Evolutionary conservation across 1,140 invertebrate genomes (phyloP).

Genomic region (Diabrotica virgifera): DNA sequence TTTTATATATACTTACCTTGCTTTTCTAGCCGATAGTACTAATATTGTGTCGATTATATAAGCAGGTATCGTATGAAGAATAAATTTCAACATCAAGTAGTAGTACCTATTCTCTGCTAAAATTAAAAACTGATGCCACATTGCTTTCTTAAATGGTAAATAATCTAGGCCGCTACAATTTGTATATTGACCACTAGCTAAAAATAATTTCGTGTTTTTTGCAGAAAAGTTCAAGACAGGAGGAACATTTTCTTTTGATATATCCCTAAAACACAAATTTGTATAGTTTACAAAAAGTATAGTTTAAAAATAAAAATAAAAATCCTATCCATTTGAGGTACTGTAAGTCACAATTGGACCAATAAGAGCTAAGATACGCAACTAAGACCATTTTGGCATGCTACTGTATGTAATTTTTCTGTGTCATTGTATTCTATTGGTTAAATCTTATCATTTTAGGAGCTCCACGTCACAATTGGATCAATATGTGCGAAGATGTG

Average conservation of each 20-base stretch:
- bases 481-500: no score
- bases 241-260: slow-evolving; percentile 1
- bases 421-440: no score
- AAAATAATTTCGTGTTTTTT: slow-evolving; percentile 22
- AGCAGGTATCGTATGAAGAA: slow-evolving; percentile 78
- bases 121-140: slow-evolving; percentile 28
- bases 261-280: not conserved
- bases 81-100: slow-evolving; percentile 63
- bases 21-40: slow-evolving; percentile 66
- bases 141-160: slow-evolving; percentile 25
- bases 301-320: no score
- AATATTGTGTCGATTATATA: slow-evolving; percentile 73
- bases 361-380: no score
- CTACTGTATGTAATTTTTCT: no score
- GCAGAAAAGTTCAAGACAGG: slow-evolving; percentile 29
- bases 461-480: no score
- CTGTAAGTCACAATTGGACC: no score
- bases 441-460: no score
- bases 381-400: no score
- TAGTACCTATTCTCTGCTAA: slow-evolving; percentile 49
- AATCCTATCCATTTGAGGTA: no score
- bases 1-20: slow-evolving; percentile 77
- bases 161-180: slow-evolving; percentile 12
- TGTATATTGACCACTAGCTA: slow-evolving; percentile 24
- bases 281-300: no score